Percentiles rank a stretch among this genome's conserved stretches.
phyloP scores from a whole-genome alignment of 2,113 vertebrate genomes.

The Rhinichthys klamathensis region DNA sequence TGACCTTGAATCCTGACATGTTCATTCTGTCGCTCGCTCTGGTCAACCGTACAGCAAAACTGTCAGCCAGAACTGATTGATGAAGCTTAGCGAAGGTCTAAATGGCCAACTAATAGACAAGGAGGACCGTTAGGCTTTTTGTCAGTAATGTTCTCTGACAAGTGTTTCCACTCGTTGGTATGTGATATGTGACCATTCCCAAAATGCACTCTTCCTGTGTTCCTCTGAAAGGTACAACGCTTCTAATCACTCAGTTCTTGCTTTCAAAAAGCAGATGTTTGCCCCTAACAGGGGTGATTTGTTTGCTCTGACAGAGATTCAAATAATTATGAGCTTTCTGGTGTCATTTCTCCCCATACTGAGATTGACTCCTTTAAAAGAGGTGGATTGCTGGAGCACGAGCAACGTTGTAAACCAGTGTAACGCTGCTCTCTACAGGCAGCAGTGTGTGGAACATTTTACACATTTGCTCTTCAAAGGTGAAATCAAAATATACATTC shows the following conservation, averaged over 20 bases:
- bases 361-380: neutral
- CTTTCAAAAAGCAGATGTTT: neutral
- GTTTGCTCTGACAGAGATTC: neutral
- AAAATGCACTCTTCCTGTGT: neutral
- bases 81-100: slow-evolving; percentile 32
- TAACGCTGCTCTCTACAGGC: slow-evolving; percentile 46
- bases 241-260: neutral
- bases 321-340: neutral
- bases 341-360: neutral
- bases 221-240: neutral
- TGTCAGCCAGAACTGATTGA: slow-evolving; percentile 20
- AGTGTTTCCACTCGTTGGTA: neutral
- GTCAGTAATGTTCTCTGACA: neutral
- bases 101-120: slow-evolving; percentile 35
- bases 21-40: slow-evolving; percentile 19
- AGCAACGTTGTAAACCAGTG: neutral
- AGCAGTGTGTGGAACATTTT: neutral
- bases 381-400: neutral
- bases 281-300: neutral
- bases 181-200: neutral
- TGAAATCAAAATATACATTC: neutral
- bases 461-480: neutral
- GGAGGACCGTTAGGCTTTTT: neutral
- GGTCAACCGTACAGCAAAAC: neutral
- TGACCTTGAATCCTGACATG: slow-evolving; percentile 33